Conservation (phyloP, 2,888 invertebrate genomes). For the Elgonia sp. region DNA sequence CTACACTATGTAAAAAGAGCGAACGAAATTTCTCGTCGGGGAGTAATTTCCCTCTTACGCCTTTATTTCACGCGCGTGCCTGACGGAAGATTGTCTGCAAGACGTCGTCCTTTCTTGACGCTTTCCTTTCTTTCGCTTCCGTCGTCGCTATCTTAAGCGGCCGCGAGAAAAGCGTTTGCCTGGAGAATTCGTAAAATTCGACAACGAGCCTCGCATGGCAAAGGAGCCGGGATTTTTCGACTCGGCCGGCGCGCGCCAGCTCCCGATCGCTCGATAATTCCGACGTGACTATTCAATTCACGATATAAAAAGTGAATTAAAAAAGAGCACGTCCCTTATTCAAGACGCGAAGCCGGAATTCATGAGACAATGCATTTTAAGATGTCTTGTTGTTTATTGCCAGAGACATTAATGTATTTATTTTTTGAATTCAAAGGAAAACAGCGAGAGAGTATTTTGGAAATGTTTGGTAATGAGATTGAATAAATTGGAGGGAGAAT, state of each 20-base stretch:
- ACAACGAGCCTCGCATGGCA: constrained; percentile 66
- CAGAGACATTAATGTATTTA: too few relatives aligned
- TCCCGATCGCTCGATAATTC: constrained; percentile 64
- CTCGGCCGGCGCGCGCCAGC: constrained; percentile 19
- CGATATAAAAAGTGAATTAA: too few relatives aligned
- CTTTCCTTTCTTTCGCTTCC: constrained; percentile 66
- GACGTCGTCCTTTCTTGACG: constrained; percentile 57
- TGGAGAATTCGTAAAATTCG: constrained; percentile 80
- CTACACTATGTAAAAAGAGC: constrained; percentile 73
- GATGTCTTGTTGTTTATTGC: too few relatives aligned
- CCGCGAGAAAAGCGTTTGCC: constrained; percentile 81
- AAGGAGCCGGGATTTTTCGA: constrained; percentile 57
- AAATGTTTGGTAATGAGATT: too few relatives aligned
- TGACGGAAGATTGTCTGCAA: constrained; percentile 83
- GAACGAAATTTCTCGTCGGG: constrained; percentile 84
- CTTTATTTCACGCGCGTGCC: constrained; percentile 86
- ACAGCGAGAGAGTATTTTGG: too few relatives aligned
- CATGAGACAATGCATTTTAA: too few relatives aligned
- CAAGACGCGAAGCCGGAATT: too few relatives aligned
- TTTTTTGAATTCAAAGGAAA: too few relatives aligned
- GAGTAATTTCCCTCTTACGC: constrained; percentile 85
- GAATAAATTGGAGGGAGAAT: too few relatives aligned
- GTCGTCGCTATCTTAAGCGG: constrained; percentile 79
- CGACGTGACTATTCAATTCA: constrained; percentile 60
- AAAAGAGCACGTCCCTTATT: too few relatives aligned